Evolutionary conservation across 2,888 invertebrate genomes (phyloP).

Genomic region (Argyra leucocephala): DNA sequence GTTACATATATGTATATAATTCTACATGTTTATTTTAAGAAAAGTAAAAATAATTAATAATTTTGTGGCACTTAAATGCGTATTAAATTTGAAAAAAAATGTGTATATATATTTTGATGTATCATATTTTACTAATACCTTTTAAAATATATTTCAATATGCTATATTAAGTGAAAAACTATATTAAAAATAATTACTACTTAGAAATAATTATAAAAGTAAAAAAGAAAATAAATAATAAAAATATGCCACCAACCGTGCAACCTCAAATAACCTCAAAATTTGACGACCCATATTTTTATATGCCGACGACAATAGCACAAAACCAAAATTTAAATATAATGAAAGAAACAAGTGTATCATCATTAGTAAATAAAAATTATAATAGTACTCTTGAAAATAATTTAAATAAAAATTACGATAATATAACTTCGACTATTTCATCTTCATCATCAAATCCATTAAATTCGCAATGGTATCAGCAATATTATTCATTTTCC

Average conservation of each 20-base stretch:
- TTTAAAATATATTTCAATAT: not conserved
- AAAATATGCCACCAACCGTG: not conserved
- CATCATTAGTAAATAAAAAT: not conserved
- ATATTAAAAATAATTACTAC: not conserved
- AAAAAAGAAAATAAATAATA: not conserved
- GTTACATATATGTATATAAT: not conserved
- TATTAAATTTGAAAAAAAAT: not conserved
- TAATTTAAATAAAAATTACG: not conserved
- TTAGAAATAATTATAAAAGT: not conserved
- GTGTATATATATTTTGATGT: too few relatives aligned
- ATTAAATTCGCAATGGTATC: not conserved
- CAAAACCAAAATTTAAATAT: not conserved
- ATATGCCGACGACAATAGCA: not conserved
- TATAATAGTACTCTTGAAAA: not conserved
- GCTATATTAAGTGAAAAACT: too few relatives aligned
- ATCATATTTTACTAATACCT: too few relatives aligned
- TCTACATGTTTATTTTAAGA: not conserved
- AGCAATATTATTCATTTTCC: not conserved
- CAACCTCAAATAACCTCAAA: slow-evolving; percentile 3
- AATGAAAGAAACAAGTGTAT: not conserved
- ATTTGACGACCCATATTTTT: slow-evolving; percentile 6
- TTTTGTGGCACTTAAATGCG: not conserved
- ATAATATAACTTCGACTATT: not conserved
- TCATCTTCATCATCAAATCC: not conserved
- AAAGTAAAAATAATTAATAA: not conserved